A percentile compares a stretch with the other conserved stretches of the same genome.
phyloP scores from a whole-genome alignment of 53 echinoderm and acorn worm genomes.

The Echinarachnius parma region DNA sequence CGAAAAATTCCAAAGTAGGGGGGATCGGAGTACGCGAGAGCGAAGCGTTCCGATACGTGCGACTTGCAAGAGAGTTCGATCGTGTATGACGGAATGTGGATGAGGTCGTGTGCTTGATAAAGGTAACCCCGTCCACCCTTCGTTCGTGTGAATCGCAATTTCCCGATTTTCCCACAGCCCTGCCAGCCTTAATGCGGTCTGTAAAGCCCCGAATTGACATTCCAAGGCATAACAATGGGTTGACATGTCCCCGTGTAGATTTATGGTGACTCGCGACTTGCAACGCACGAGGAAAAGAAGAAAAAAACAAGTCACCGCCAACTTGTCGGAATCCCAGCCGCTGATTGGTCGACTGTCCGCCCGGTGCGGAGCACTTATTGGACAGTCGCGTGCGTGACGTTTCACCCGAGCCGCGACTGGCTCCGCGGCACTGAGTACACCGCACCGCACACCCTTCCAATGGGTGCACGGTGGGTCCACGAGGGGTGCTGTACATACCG shows the following conservation, averaged over 20 bases:
- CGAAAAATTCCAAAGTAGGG: slow-evolving; percentile 48
- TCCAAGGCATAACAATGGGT: slow-evolving; percentile 35
- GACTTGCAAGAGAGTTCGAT: neutral
- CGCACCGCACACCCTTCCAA: too few species aligned
- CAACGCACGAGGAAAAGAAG: too few species aligned
- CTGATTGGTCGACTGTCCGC: slow-evolving; percentile 28
- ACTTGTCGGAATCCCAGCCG: neutral
- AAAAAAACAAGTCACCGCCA: slow-evolving; percentile 33
- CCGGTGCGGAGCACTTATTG: slow-evolving; percentile 31
- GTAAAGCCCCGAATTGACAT: slow-evolving; percentile 41
- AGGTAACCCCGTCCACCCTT: slow-evolving; percentile 20
- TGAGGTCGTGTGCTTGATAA: slow-evolving; percentile 40
- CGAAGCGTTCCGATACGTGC: slow-evolving; percentile 2
- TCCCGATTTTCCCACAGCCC: slow-evolving; percentile 40
- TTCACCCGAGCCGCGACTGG: slow-evolving; percentile 10
- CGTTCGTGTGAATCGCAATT: slow-evolving; percentile 40
- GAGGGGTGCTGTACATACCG: neutral
- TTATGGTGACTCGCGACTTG: slow-evolving; percentile 37
- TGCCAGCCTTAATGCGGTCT: slow-evolving; percentile 32
- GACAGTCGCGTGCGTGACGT: slow-evolving; percentile 41
- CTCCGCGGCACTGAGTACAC: too few species aligned
- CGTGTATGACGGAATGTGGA: slow-evolving; percentile 38
- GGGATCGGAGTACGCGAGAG: slow-evolving; percentile 32
- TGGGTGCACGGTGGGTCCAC: too few species aligned
- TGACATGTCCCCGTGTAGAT: slow-evolving; percentile 23